Conservation (phyloP, 2,888 invertebrate species). For the Pseudococcus jackbeardsleyi region DNA sequence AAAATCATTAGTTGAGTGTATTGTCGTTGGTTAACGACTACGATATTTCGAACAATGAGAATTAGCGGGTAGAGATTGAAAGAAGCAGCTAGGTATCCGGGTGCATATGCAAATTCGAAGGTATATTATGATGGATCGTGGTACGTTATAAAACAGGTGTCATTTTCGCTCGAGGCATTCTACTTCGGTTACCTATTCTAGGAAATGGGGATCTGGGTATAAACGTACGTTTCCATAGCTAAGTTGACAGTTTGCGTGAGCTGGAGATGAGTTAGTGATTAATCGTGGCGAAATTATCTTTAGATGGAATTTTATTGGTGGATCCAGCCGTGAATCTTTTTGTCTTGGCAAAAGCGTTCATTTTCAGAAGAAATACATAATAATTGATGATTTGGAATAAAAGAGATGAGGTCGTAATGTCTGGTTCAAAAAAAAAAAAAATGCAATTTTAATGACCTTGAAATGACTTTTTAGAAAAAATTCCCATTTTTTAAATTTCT, state of each 20-base stretch:
- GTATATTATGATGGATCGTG: no score
- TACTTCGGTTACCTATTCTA: background rate
- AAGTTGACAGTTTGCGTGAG: background rate
- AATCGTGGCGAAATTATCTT: slow-evolving; percentile 8
- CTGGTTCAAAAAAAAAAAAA: no score
- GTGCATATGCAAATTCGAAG: slow-evolving; percentile 18
- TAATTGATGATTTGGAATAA: no score
- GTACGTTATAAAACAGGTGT: background rate
- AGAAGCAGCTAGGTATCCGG: background rate
- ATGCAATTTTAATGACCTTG: no score
- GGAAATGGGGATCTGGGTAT: background rate
- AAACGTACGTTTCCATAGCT: background rate
- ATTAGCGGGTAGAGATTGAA: slow-evolving; percentile 20
- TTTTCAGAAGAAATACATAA: no score
- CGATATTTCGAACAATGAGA: slow-evolving; percentile 22
- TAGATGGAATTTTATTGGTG: background rate
- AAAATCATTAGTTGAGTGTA: background rate
- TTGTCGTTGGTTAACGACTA: background rate
- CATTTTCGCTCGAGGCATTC: slow-evolving; percentile 16
- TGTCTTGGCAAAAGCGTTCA: no score
- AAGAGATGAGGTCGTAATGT: no score
- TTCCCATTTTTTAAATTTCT: no score
- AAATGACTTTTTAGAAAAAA: no score
- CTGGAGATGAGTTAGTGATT: background rate
- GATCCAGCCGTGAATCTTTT: no score